Percentiles rank a stretch among this genome's conserved stretches.
phyloP scores from a whole-genome alignment of 2,113 vertebrate genomes.

The Hyperopisus bebe region DNA sequence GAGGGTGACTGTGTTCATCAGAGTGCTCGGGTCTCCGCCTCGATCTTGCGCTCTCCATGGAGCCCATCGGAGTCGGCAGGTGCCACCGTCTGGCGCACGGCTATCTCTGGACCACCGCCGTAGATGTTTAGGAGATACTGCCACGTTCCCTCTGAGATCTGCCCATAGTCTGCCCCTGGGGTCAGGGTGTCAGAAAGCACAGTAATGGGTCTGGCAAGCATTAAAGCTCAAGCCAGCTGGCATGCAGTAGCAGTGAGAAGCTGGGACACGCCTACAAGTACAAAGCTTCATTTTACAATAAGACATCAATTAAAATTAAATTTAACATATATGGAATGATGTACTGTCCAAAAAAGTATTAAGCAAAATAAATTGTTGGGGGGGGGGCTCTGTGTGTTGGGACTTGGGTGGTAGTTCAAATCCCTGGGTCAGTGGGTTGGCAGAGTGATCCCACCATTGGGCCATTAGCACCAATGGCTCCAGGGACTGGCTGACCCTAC shows the following conservation, averaged over 20 bases:
- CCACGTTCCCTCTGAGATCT: constrained; percentile 97
- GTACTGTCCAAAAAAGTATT: not conserved
- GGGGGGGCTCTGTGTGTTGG: too few relatives aligned
- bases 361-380: not conserved
- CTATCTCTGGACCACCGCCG: constrained; percentile 83
- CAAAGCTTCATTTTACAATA: not conserved
- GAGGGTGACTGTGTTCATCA: constrained; percentile 46
- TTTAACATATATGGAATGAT: not conserved
- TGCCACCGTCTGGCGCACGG: constrained; percentile 77
- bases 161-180: constrained; percentile 90
- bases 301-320: not conserved
- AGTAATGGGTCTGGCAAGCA: not conserved
- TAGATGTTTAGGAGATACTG: constrained; percentile 80
- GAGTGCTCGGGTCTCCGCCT: constrained; percentile 84
- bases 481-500: too few relatives aligned
- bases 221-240: not conserved
- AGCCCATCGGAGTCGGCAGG: constrained; percentile 67
- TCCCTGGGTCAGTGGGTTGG: not conserved
- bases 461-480: too few relatives aligned
- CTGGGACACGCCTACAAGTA: not conserved
- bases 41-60: constrained; percentile 87
- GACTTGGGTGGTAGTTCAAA: not conserved
- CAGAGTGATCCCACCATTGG: not conserved
- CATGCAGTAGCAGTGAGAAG: not conserved
- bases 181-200: not conserved